Base-by-base conservation (phyloP, 2,888 invertebrate species). In the Dyspetes luteomarginatus region DNA sequence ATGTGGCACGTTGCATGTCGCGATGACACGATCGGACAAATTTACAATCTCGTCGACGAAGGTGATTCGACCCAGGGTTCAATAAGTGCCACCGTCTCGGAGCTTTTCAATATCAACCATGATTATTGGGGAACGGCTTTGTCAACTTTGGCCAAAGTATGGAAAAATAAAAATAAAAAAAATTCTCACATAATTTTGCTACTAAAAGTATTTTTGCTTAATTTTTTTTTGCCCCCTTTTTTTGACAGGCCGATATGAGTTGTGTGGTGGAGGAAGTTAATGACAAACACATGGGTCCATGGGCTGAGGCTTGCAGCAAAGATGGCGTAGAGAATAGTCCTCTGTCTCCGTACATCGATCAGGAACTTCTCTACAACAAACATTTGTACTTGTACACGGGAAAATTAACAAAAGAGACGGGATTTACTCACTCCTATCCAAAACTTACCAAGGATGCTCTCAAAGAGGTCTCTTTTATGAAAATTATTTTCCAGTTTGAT, bases 231-330 rank as follows among this genome's bases (percentile, higher is more conserved):
- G n/a, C n/a, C n/a, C n/a, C n/a, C n/a, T n/a, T n/a, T 73, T 76
- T 83, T 88, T 86, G 90, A 0, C 90, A 97, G 97, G 93, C 94
- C 55, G 97, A 97, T 92, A 95, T 97, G 92, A 94, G 94, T 0
- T 94, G 95, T 5, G 95, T 97, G 3, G 96, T 97, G 0, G 97
- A 97, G 86, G 97, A 98, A 88, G 97, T 97, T 0, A 98, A 98
- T 91, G 98, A 98, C 92, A 98, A 98, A 90, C 98, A 98, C 91
- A 94, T 98, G 93, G 95, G 94, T 0, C 97, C 98, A 17, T 98
- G 98, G 98, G 97, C 97, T 0, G 96, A 96, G 89, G 95, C 97
- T 28, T 98, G 98, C 90, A 94, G 95, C 82, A 93, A 93, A 82
- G 95, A 97, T 91, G 93, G 94, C 55, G 95, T 98, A 28, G 93